Evolutionary conservation across 2,113 vertebrate species (phyloP), one percentile per base, ranked within the genome.

Genomic region (Ceyx margarethae): DNA sequence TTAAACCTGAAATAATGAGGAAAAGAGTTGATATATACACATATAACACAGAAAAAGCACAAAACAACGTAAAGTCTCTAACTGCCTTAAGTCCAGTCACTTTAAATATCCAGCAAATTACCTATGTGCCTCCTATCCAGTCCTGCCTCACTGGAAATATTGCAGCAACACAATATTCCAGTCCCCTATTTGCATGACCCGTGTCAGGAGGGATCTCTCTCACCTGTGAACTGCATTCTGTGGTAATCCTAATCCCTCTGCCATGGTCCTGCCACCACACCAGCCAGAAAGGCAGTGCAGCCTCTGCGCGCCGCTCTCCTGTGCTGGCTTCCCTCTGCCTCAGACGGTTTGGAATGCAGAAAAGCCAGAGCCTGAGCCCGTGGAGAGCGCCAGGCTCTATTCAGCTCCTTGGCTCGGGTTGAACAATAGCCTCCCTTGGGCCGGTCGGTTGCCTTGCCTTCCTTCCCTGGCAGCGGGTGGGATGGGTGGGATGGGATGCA

Each of bases 221-320:
- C 98, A 98, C 98, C 98, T 97, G 97, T 13, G 88, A 94, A 82
- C 79, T 98, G 97, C 98, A 98, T 98, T 20, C 81, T 86, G 73
- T 0, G 66, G 61, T 61, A 68, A 94, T 96, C 65, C 95, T 61
- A 29, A 7, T 67, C n/a, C 80, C 89, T 93, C 74, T 95, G 96
- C 81, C 98, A 98, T 98, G 95, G 85, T 97, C 93, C 82, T 51
- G 92, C 91, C 76, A 9, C 90, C 97, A 87, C 29, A 84, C 95
- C 95, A 71, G 78, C 77, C 94, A 72, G 87, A 85, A 82, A 91
- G 92, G 58, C 95, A 35, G 68, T 67, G 90, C 22, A 80, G 94
- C 88, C n/a, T 48, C 74, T 5, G 76, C 78, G 33, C 50, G 1
- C 40, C 58, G 31, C 87, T n/a, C 78, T 68, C 56, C 69, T 20